phyloP scores from a whole-genome alignment of 1,140 invertebrate species.

The Drosophila sp. region DNA sequence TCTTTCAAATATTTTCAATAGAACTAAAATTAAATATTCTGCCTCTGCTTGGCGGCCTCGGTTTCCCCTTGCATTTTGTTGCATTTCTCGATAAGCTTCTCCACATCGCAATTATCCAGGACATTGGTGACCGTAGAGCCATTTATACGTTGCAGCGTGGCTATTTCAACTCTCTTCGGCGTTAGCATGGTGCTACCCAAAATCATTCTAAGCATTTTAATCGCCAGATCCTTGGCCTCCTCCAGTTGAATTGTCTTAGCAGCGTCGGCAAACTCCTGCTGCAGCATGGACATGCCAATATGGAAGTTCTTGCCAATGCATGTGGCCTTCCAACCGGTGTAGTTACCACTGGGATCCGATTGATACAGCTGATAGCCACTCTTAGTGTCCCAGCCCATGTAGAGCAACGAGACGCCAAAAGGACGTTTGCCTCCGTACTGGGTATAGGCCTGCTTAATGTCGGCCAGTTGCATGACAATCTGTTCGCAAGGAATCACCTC shows the following conservation, averaged over 20 bases:
- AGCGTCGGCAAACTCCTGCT: conserved; percentile 97
- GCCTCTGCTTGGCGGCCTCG: conserved; percentile 91
- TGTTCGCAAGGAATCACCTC: conserved; percentile 99
- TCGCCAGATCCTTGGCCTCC: conserved; percentile 93
- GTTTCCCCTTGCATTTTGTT: conserved; percentile 94
- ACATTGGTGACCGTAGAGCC: conserved; percentile 93
- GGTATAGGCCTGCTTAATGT: conserved; percentile 99
- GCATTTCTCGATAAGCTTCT: conserved; percentile 93
- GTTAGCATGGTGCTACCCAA: conserved; percentile 98
- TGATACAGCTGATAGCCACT: conserved; percentile 99
- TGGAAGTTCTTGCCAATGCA: conserved; percentile 99
- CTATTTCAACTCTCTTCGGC: conserved; percentile 97
- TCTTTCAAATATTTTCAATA: no score
- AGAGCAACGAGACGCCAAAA: conserved; percentile 99
- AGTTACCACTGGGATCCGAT: conserved; percentile 99
- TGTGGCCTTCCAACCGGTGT: conserved; percentile 99
- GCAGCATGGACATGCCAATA: conserved; percentile 97
- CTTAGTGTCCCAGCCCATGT: conserved; percentile 99
- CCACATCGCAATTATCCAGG: conserved; percentile 91
- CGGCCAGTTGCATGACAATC: conserved; percentile 97
- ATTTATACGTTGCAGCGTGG: conserved; percentile 92
- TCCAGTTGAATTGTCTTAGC: conserved; percentile 88
- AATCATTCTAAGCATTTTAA: conserved; percentile 99
- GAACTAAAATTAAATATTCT: conserved; percentile 13
- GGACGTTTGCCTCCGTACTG: conserved; percentile 99